These are phyloP conservation scores for Knipowitschia caucasica DNA, from an alignment of 2,797 vertebrate genomes.

Conservation along the genomic window DNA sequence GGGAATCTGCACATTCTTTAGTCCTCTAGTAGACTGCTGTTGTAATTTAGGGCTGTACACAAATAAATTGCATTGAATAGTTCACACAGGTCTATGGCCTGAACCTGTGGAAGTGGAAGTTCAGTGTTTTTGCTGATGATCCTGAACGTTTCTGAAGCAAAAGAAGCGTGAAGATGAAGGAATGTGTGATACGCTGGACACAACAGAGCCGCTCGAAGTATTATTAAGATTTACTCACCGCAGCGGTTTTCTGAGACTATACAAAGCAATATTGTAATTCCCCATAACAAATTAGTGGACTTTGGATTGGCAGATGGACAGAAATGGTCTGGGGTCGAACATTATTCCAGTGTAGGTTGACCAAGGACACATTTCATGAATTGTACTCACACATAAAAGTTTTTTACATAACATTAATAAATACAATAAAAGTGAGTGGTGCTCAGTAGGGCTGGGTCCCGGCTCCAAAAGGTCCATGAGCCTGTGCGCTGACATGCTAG, in stretches of 20 bases:
- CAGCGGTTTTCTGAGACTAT: background rate
- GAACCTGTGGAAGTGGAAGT: background rate
- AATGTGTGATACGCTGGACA: slow-evolving; percentile 16
- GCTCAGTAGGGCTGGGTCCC: too few species aligned
- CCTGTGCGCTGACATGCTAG: too few species aligned
- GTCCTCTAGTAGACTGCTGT: too few species aligned
- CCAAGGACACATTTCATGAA: background rate
- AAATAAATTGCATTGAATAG: too few species aligned
- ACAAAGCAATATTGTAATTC: slow-evolving; percentile 1
- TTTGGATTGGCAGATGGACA: background rate
- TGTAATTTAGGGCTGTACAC: too few species aligned
- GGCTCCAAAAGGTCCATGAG: too few species aligned
- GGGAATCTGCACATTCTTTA: too few species aligned
- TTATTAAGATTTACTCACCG: background rate
- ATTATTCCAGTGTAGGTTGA: background rate
- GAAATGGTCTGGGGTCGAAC: background rate
- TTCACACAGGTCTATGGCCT: background rate
- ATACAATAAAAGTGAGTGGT: too few species aligned
- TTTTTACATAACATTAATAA: too few species aligned
- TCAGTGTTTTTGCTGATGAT: background rate
- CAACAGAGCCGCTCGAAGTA: slow-evolving; percentile 1
- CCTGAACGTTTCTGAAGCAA: background rate
- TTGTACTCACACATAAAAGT: background rate
- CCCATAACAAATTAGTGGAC: background rate
- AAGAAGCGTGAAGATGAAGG: slow-evolving; percentile 13